A percentile compares a stretch with the other conserved stretches of the same genome.
phyloP scores from a whole-genome alignment of 2,113 vertebrate genomes.

The Sturnira hondurensis region DNA sequence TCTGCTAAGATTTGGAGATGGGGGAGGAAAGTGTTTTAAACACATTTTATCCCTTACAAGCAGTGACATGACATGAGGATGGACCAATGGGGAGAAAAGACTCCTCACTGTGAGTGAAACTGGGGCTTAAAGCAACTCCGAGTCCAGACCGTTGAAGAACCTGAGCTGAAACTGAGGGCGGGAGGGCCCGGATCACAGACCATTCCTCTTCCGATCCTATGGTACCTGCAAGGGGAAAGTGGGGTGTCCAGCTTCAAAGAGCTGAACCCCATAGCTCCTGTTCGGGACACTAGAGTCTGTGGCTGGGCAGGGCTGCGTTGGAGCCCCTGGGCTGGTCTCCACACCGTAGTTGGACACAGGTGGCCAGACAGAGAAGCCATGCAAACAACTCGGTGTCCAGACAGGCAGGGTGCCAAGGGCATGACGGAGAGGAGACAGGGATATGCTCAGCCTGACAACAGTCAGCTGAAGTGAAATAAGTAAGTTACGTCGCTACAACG shows the following conservation, averaged over 20 bases:
- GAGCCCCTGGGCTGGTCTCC: background rate
- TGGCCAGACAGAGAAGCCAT: background rate
- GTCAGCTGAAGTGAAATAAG: background rate
- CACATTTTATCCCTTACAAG: background rate
- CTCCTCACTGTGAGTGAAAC: background rate
- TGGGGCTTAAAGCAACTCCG: background rate
- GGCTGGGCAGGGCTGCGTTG: background rate
- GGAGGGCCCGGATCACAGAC: background rate
- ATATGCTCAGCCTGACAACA: background rate
- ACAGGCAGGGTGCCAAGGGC: background rate
- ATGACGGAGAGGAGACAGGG: background rate
- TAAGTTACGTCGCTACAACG: background rate
- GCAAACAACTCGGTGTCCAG: background rate
- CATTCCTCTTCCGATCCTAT: background rate
- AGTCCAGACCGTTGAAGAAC: background rate
- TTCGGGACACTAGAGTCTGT: background rate
- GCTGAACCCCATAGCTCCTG: background rate
- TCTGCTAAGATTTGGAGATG: background rate
- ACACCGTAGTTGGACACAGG: background rate
- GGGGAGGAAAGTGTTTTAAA: background rate
- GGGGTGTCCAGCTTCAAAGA: background rate
- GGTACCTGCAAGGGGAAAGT: background rate
- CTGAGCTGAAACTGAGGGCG: background rate
- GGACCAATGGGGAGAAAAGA: background rate
- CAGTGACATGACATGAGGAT: background rate